Evolutionary conservation across 2,113 vertebrate species (phyloP).

Genomic region (Arvicanthis niloticus): DNA sequence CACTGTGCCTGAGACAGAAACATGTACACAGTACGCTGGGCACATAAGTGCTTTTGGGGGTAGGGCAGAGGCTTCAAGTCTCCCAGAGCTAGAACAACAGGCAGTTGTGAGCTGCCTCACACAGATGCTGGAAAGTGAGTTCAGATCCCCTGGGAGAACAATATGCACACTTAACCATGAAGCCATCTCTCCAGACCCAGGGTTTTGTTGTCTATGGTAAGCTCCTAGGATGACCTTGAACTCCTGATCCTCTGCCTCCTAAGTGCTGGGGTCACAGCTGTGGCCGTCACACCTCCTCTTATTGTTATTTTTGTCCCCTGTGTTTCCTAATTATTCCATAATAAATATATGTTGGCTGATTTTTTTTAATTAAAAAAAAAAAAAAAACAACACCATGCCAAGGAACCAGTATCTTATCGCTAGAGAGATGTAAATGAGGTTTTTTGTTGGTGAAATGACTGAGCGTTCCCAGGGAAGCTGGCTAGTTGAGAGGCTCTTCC

Average conservation of each 20-base stretch:
- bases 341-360: not conserved
- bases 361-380: not conserved
- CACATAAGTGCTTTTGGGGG: not conserved
- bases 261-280: not conserved
- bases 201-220: not conserved
- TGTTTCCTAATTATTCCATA: constrained; percentile 9
- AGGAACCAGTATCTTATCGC: not conserved
- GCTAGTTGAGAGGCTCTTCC: not conserved
- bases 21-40: not conserved
- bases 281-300: not conserved
- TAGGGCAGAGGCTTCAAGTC: not conserved
- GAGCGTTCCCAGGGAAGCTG: not conserved
- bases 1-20: not conserved
- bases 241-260: not conserved
- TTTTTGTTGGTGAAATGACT: constrained; percentile 23
- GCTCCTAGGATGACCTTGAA: not conserved
- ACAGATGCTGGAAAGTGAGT: not conserved
- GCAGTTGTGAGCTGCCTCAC: not conserved
- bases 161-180: not conserved
- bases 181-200: not conserved
- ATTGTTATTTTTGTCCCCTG: not conserved
- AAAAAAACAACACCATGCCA: not conserved
- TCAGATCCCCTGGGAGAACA: not conserved
- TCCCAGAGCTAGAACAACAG: not conserved
- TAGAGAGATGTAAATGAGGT: not conserved